phyloP scores from a whole-genome alignment of 1,140 invertebrate species.

The Argopecten irradians region DNA sequence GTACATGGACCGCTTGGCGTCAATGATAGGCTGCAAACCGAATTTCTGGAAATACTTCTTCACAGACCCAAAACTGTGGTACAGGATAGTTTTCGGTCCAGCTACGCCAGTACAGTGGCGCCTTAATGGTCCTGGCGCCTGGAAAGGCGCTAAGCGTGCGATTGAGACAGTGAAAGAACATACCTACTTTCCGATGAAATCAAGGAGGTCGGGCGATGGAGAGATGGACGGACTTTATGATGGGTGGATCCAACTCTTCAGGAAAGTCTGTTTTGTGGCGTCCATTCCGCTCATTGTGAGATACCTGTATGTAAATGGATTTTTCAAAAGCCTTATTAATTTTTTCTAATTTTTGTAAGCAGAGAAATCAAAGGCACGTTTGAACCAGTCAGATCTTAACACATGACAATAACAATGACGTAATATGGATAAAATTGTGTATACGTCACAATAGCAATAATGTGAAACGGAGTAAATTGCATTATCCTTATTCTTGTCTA shows the following conservation, averaged over 20 bases:
- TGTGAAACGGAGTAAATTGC: too few species aligned
- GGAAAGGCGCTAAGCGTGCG: conserved; percentile 75
- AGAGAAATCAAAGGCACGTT: background rate
- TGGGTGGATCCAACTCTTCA: conserved; percentile 55
- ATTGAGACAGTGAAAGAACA: conserved; percentile 62
- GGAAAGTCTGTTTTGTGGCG: conserved; percentile 21
- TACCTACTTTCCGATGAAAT: conserved; percentile 54
- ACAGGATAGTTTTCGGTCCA: conserved; percentile 68
- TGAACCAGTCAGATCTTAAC: too few species aligned
- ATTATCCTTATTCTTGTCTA: too few species aligned
- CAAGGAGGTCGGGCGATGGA: conserved; percentile 47
- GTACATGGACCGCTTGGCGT: conserved; percentile 52
- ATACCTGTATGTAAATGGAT: background rate
- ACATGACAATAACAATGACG: too few species aligned
- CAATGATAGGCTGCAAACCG: conserved; percentile 55
- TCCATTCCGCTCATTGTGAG: background rate
- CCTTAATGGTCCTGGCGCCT: conserved; percentile 74
- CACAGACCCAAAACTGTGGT: conserved; percentile 50
- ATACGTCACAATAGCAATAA: too few species aligned
- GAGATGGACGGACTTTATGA: conserved; percentile 56
- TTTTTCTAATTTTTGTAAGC: background rate
- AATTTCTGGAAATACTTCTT: conserved; percentile 53
- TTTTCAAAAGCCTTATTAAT: background rate
- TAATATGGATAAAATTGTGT: too few species aligned
- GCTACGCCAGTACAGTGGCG: conserved; percentile 78